Conservation (phyloP, 2,797 vertebrate species). For the Lateolabrax maculatus region DNA sequence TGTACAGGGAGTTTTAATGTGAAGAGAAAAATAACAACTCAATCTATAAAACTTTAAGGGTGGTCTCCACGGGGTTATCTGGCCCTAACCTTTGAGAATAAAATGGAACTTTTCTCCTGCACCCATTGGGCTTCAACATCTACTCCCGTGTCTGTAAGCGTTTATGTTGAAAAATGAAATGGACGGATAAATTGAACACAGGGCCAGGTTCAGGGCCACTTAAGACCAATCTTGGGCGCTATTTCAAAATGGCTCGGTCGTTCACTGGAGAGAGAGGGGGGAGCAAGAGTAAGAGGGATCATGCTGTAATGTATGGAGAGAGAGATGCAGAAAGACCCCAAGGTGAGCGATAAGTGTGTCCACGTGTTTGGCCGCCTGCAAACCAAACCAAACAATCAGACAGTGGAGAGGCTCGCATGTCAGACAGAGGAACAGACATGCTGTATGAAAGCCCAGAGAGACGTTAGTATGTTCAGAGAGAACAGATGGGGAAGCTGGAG, state of each 20-base stretch:
- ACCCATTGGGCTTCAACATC: slow-evolving; percentile 27
- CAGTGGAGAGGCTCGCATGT: slow-evolving; percentile 63
- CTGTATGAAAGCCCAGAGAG: slow-evolving; percentile 60
- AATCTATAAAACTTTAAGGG: slow-evolving; percentile 33
- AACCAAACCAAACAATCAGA: slow-evolving; percentile 71
- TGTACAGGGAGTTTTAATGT: slow-evolving; percentile 5
- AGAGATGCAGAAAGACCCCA: slow-evolving; percentile 56
- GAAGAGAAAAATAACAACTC: slow-evolving; percentile 26
- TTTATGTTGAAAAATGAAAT: slow-evolving; percentile 72
- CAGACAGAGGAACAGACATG: slow-evolving; percentile 61
- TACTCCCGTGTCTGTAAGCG: slow-evolving; percentile 52
- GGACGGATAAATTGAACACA: slow-evolving; percentile 64
- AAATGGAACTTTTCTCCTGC: slow-evolving; percentile 35
- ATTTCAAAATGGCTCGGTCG: slow-evolving; percentile 58
- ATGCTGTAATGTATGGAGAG: slow-evolving; percentile 26
- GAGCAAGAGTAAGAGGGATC: slow-evolving; percentile 21
- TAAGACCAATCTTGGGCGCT: slow-evolving; percentile 54
- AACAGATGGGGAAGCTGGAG: slow-evolving; percentile 61
- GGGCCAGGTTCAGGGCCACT: slow-evolving; percentile 71
- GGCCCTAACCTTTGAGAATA: slow-evolving; percentile 32
- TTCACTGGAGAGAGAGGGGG: slow-evolving; percentile 21
- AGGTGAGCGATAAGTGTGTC: slow-evolving; percentile 78
- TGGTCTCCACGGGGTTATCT: slow-evolving; percentile 44
- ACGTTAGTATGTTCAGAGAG: slow-evolving; percentile 52
- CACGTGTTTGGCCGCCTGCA: slow-evolving; percentile 75